Percentiles rank a stretch among this genome's conserved stretches.
These are phyloP conservation scores for Epinotia demarniana DNA, from an alignment of 2,888 invertebrate species.

Conservation along the genomic window DNA sequence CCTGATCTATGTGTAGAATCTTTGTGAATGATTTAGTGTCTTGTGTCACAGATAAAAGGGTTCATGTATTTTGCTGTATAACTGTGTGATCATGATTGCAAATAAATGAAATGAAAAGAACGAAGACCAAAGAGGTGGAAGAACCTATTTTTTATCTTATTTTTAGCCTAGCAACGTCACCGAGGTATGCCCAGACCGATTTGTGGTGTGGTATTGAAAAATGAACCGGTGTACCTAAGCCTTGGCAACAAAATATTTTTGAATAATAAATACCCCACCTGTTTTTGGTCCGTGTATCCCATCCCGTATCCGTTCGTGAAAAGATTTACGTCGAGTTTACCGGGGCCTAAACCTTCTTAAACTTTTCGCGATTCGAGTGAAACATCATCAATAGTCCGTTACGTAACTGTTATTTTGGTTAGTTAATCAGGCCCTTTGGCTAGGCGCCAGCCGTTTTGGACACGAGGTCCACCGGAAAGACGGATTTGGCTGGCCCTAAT, in stretches of 20 bases:
- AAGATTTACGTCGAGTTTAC: background rate
- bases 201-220: too few relatives aligned
- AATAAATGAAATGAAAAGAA: too few relatives aligned
- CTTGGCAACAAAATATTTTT: too few relatives aligned
- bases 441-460: constrained; percentile 35
- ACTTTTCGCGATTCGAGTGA: background rate
- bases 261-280: too few relatives aligned
- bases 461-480: constrained; percentile 44
- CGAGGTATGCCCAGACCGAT: too few relatives aligned
- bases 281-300: background rate
- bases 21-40: too few relatives aligned
- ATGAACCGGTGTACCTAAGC: too few relatives aligned
- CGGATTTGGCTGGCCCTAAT: constrained; percentile 34
- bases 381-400: constrained; percentile 10
- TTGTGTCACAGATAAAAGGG: background rate
- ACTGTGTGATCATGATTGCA: too few relatives aligned
- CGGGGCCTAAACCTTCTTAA: background rate
- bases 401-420: constrained; percentile 22
- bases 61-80: too few relatives aligned
- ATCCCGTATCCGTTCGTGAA: too few relatives aligned
- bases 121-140: background rate
- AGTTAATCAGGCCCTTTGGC: constrained; percentile 30
- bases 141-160: background rate
- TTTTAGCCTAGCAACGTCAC: too few relatives aligned
- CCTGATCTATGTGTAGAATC: too few relatives aligned